Evolutionary conservation across 2,888 invertebrate genomes (phyloP).

Genomic region (Strigamia crassipes): DNA sequence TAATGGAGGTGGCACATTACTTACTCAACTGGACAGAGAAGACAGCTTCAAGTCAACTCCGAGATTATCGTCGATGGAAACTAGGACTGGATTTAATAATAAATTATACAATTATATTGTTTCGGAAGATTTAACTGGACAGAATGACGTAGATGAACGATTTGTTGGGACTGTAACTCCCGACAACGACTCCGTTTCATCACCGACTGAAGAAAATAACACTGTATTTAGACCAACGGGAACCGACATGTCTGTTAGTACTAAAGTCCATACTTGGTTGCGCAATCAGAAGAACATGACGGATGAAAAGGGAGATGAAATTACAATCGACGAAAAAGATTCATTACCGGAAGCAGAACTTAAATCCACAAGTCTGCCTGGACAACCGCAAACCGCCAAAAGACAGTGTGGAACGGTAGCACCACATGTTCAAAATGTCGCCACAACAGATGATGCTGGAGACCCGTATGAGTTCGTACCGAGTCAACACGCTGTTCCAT

Average conservation of each 20-base stretch:
- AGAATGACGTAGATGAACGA: background rate
- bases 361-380: background rate
- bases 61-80: background rate
- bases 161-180: background rate
- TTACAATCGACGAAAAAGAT: background rate
- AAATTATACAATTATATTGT: background rate
- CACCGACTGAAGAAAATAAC: background rate
- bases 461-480: conserved; percentile 13
- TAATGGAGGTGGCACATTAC: background rate
- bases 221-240: too few species aligned
- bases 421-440: background rate
- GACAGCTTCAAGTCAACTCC: background rate
- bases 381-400: background rate
- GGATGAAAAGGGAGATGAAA: background rate
- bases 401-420: background rate
- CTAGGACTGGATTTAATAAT: background rate
- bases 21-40: background rate
- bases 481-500: background rate
- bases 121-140: background rate
- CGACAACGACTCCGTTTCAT: background rate
- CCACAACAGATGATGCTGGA: background rate
- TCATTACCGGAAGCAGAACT: background rate
- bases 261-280: too few species aligned
- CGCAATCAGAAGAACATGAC: too few species aligned
- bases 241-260: too few species aligned